Percentiles rank a stretch among this genome's conserved stretches.
Conservation (phyloP, 2,113 vertebrate genomes). For the Heterotilapia buettikoferi region DNA sequence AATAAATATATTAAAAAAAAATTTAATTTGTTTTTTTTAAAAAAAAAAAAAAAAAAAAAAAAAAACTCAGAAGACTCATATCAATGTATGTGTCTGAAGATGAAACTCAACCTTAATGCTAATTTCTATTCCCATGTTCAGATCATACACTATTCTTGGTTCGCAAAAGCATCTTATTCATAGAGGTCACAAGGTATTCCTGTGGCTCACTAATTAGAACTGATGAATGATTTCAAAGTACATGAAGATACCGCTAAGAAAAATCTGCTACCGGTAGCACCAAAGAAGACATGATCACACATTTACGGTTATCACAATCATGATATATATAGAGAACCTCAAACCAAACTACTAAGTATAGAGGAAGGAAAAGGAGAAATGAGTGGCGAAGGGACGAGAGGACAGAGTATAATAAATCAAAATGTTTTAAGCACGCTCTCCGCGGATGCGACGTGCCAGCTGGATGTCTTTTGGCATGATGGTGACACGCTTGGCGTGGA, state of each 20-base stretch:
- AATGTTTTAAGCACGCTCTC: conserved; percentile 56
- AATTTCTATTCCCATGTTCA: conserved; percentile 32
- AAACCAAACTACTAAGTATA: conserved; percentile 63
- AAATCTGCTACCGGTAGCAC: conserved; percentile 62
- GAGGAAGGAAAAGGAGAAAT: conserved; percentile 37
- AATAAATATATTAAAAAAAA: too few relatives aligned
- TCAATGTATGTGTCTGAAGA: conserved; percentile 30
- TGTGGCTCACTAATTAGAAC: conserved; percentile 21
- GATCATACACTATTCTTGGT: conserved; percentile 22
- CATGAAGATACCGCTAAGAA: conserved; percentile 41
- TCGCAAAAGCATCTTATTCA: conserved; percentile 30
- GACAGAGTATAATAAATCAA: conserved; percentile 26
- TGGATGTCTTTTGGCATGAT: conserved; percentile 84
- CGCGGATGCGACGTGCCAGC: conserved; percentile 78
- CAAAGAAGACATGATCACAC: conserved; percentile 65
- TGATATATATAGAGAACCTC: conserved; percentile 58
- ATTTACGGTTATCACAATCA: conserved; percentile 67
- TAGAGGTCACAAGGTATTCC: conserved; percentile 17
- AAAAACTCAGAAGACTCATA: conserved; percentile 11
- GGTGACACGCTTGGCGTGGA: conserved; percentile 77
- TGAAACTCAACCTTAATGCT: conserved; percentile 36
- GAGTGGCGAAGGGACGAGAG: conserved; percentile 1
- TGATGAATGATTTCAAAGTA: conserved; percentile 41
- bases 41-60: too few relatives aligned
- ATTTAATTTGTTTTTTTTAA: too few relatives aligned